Percentiles rank a stretch among this genome's conserved stretches.
Evolutionary conservation across 1,140 invertebrate species (phyloP).

Genomic region (Papilio polytes): DNA sequence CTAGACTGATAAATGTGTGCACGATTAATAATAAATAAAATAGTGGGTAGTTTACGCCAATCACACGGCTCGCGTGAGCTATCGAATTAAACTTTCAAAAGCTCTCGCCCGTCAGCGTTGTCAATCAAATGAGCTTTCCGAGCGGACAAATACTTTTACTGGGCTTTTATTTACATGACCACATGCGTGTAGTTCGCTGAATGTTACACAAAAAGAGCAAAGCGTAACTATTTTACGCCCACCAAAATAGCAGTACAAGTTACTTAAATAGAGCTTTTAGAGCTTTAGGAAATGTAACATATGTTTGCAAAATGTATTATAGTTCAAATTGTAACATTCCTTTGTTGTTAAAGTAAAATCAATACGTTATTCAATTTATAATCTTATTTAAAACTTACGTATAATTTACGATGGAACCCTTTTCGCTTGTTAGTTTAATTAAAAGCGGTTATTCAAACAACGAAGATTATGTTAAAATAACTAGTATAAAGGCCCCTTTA

Average conservation of each 20-base stretch:
- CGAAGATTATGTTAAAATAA: constrained; percentile 23
- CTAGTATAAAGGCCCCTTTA: constrained; percentile 6
- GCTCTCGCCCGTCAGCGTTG: constrained; percentile 44
- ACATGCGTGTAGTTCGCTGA: constrained; percentile 1
- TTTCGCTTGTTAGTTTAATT: constrained; percentile 21
- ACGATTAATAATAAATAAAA: constrained; percentile 39
- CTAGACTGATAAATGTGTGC: constrained; percentile 26
- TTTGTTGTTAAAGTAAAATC: neutral
- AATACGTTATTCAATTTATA: constrained; percentile 12
- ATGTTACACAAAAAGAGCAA: neutral
- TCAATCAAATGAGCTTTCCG: constrained; percentile 35
- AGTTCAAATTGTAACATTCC: no score
- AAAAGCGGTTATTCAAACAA: constrained; percentile 27
- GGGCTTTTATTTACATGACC: constrained; percentile 37
- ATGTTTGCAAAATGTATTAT: neutral
- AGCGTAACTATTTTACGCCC: neutral
- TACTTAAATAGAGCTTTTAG: neutral
- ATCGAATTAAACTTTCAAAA: constrained; percentile 42
- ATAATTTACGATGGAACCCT: neutral
- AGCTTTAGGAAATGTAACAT: neutral
- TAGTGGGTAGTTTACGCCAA: constrained; percentile 39
- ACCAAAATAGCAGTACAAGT: neutral
- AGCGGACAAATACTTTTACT: constrained; percentile 4
- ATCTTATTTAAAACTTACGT: constrained; percentile 9
- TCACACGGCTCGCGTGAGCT: constrained; percentile 28